These are phyloP conservation scores for Dasypogon diadema DNA, from an alignment of 2,888 invertebrate genomes.

Conservation along the genomic window DNA sequence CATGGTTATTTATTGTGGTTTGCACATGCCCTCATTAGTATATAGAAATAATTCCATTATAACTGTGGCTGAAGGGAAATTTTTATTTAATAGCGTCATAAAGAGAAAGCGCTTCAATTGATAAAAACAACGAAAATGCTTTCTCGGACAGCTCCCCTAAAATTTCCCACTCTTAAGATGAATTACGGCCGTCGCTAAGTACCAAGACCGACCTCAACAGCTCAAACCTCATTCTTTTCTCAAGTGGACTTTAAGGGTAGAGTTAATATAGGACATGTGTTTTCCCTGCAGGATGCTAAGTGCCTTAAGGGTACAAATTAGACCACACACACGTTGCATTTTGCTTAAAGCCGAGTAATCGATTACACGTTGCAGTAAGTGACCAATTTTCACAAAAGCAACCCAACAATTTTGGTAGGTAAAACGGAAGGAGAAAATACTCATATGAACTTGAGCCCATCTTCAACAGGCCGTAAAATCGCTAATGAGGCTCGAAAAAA, in stretches of 20 bases:
- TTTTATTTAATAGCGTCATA: no score
- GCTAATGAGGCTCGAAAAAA: slow-evolving; percentile 39
- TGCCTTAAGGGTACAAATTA: slow-evolving; percentile 23
- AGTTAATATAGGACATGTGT: slow-evolving; percentile 47
- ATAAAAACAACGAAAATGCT: slow-evolving; percentile 10
- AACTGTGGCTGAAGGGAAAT: no score
- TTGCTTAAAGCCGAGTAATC: not conserved
- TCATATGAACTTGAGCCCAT: not conserved
- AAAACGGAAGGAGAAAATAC: not conserved
- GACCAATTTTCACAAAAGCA: not conserved
- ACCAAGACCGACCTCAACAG: not conserved
- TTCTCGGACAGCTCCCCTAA: slow-evolving; percentile 13
- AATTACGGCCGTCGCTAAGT: slow-evolving; percentile 29
- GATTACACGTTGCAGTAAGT: not conserved
- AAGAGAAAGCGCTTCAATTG: slow-evolving; percentile 10
- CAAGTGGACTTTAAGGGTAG: slow-evolving; percentile 25
- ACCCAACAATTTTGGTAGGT: not conserved
- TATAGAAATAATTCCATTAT: no score
- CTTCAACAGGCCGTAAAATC: slow-evolving; percentile 24
- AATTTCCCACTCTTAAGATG: slow-evolving; percentile 26
- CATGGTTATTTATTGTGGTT: no score
- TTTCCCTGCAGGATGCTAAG: slow-evolving; percentile 34
- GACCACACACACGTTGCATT: slow-evolving; percentile 31
- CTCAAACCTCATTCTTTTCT: not conserved
- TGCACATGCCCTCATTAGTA: no score